phyloP scores from a whole-genome alignment of 2,113 vertebrate species.

The Percina caprodes region DNA sequence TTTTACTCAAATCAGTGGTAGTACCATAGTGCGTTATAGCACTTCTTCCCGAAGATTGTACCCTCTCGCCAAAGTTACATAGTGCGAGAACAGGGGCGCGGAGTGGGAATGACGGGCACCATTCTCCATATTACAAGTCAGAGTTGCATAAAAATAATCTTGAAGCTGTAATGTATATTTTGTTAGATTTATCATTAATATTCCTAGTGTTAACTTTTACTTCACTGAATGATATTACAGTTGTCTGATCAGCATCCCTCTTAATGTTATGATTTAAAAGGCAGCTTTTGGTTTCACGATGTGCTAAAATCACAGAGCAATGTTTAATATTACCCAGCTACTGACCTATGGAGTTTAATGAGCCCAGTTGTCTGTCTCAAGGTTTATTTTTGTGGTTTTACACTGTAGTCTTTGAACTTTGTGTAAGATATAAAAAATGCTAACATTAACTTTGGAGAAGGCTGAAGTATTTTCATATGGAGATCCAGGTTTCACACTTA shows the following conservation, averaged over 20 bases:
- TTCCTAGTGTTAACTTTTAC: neutral
- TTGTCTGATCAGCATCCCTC: neutral
- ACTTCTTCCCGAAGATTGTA: too few species aligned
- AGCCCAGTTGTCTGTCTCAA: slow-evolving; percentile 4
- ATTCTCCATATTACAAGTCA: too few species aligned
- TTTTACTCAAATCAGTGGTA: too few species aligned
- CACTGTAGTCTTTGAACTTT: slow-evolving; percentile 36
- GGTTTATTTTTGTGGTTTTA: slow-evolving; percentile 54
- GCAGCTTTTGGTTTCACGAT: slow-evolving; percentile 26
- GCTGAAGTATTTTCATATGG: slow-evolving; percentile 57
- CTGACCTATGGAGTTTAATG: slow-evolving; percentile 14
- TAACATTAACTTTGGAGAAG: slow-evolving; percentile 25
- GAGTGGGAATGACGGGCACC: too few species aligned
- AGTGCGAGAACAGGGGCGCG: too few species aligned
- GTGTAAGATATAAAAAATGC: neutral
- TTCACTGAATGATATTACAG: neutral
- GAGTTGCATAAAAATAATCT: too few species aligned
- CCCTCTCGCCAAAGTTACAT: too few species aligned
- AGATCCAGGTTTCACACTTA: slow-evolving; percentile 65
- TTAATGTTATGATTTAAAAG: slow-evolving; percentile 2
- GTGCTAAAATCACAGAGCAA: slow-evolving; percentile 16
- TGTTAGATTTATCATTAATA: too few species aligned
- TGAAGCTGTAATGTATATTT: too few species aligned
- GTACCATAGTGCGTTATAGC: too few species aligned
- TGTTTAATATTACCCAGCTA: slow-evolving; percentile 14